These are phyloP conservation scores for Trachymyrmex cornetzi DNA, from an alignment of 1,140 invertebrate genomes.

Conservation along the genomic window DNA sequence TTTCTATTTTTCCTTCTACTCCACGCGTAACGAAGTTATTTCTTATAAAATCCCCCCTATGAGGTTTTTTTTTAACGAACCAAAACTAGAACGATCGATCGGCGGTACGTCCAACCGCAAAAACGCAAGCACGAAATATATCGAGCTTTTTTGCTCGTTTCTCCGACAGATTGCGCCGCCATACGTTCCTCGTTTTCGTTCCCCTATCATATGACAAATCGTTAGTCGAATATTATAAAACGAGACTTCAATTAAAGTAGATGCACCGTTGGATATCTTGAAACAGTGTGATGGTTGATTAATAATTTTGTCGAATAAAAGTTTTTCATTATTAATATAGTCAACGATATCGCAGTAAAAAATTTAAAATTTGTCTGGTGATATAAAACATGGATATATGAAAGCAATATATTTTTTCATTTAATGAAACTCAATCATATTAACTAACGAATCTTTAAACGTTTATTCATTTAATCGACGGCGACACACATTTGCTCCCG, in stretches of 20 bases:
- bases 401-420: conserved; percentile 23
- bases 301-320: neutral
- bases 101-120: conserved; percentile 46
- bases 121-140: conserved; percentile 63
- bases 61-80: conserved; percentile 51
- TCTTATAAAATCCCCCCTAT: conserved; percentile 51
- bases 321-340: neutral
- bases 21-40: conserved; percentile 40
- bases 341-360: neutral
- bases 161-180: conserved; percentile 61
- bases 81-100: conserved; percentile 61
- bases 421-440: conserved; percentile 48
- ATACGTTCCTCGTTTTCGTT: conserved; percentile 58
- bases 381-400: neutral
- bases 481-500: neutral
- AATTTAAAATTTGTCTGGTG: neutral
- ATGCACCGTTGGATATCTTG: neutral
- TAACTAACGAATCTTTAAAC: conserved; percentile 47
- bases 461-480: conserved; percentile 51
- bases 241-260: conserved; percentile 32
- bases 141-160: conserved; percentile 61
- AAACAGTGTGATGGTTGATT: conserved; percentile 2
- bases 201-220: conserved; percentile 56
- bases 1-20: neutral
- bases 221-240: conserved; percentile 48